Evolutionary conservation across 1,140 invertebrate species (phyloP), one percentile per base, ranked within the genome.

Genomic region (Holcopasites calliopsidis): DNA sequence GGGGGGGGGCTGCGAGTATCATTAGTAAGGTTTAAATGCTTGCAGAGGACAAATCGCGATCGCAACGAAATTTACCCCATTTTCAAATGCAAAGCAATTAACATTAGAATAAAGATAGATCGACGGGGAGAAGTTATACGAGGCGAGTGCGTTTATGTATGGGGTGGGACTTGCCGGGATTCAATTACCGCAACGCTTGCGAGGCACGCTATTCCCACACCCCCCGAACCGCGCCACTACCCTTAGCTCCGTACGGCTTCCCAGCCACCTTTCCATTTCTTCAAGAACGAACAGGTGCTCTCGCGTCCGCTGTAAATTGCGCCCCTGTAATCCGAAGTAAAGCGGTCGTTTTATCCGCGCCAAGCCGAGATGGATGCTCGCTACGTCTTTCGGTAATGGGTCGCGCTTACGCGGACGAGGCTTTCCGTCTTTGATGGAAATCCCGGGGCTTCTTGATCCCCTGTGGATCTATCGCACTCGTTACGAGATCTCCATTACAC

Each of bases 121-220:
- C 49, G 47, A 21, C 23, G 13, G 3, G 38, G n/a, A 49, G 82
- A 72, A 75, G 74, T 80, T 86, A 75, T 82, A 83, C 69, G 66
- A 76, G 77, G 66, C 62, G 73, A 49, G 79, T 76, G 85, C 82
- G 84, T 74, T 76, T 86, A 87, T 86, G 85, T 83, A 85, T 68
- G 76, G 7, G 28, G 38, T 38, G 60, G 44, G 83, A 87, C 88
- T 89, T 88, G 87, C 87, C 84, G 86, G 87, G 89, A 92, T 92
- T 92, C 90, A 92, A 92, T 92, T 92, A 92, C 90, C 90, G 87
- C 90, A 90, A 91, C 86, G 91, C 90, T 90, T 91, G 89, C 85
- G 84, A 89, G 83, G 87, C 90, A 91, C 90, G 90, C 89, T 87
- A 92, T 90, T 89, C 86, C 81, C 85, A 85, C 80, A 86, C 84